Conservation (phyloP, 1,140 invertebrate species). For the Ceratitis capitata region DNA sequence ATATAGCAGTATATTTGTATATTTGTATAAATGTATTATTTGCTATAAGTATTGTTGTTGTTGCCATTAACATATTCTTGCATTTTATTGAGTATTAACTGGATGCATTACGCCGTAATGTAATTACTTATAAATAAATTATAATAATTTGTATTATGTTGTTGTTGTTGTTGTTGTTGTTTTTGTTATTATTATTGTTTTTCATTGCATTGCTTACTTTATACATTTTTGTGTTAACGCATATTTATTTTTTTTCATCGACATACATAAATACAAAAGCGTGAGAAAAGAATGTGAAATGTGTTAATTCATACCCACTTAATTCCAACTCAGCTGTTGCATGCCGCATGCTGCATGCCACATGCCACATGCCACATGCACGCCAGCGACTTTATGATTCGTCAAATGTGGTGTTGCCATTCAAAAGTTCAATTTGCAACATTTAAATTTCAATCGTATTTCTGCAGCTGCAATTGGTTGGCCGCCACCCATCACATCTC, state of each 20-base stretch:
- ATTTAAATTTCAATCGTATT: background rate
- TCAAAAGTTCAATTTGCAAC: background rate
- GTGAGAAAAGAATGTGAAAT: background rate
- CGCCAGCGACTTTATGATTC: background rate
- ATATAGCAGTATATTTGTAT: background rate
- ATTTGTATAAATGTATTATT: background rate
- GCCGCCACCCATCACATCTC: too few species aligned
- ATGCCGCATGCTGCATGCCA: background rate
- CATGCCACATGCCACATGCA: background rate
- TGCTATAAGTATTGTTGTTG: background rate
- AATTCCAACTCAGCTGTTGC: background rate
- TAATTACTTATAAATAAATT: constrained; percentile 35
- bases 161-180: background rate
- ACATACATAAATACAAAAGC: background rate
- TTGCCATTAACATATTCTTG: background rate
- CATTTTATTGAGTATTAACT: background rate
- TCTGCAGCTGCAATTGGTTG: background rate
- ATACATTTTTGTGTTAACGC: background rate
- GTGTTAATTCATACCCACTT: constrained; percentile 17
- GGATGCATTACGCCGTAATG: background rate
- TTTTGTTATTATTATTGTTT: background rate
- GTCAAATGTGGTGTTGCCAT: background rate
- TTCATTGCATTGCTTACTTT: background rate
- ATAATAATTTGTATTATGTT: background rate
- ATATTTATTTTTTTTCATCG: background rate